phyloP scores from a whole-genome alignment of 2,797 vertebrate species.

The Hapalemur alaotrensis region DNA sequence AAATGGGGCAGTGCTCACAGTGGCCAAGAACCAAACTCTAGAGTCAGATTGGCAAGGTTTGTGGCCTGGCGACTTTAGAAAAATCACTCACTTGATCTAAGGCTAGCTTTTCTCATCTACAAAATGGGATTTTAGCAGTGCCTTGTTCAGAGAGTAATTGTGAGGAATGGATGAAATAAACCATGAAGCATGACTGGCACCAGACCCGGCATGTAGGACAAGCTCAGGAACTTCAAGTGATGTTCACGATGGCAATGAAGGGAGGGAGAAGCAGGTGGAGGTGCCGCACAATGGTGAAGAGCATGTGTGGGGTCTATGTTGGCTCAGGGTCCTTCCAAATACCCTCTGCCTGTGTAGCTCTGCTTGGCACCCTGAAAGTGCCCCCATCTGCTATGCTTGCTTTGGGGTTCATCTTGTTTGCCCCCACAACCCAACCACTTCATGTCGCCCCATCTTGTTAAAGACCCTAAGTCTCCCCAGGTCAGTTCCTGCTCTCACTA shows the following conservation, averaged over 20 bases:
- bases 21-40: background rate
- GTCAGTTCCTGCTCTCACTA: background rate
- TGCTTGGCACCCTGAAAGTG: background rate
- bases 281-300: background rate
- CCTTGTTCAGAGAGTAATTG: background rate
- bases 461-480: background rate
- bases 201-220: background rate
- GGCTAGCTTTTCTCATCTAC: background rate
- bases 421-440: background rate
- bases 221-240: background rate
- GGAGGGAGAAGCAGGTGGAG: accelerated
- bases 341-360: accelerated
- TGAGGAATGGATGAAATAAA: background rate
- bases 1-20: background rate
- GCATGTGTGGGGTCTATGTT: accelerated
- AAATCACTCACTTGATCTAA: background rate
- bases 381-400: background rate
- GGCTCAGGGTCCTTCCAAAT: background rate
- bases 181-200: background rate
- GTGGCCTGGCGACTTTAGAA: background rate
- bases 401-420: background rate
- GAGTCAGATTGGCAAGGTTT: background rate
- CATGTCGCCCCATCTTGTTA: background rate
- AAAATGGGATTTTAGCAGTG: background rate
- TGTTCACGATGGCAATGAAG: background rate